Conservation (phyloP, 1,140 invertebrate genomes). For the Maniola jurtina region DNA sequence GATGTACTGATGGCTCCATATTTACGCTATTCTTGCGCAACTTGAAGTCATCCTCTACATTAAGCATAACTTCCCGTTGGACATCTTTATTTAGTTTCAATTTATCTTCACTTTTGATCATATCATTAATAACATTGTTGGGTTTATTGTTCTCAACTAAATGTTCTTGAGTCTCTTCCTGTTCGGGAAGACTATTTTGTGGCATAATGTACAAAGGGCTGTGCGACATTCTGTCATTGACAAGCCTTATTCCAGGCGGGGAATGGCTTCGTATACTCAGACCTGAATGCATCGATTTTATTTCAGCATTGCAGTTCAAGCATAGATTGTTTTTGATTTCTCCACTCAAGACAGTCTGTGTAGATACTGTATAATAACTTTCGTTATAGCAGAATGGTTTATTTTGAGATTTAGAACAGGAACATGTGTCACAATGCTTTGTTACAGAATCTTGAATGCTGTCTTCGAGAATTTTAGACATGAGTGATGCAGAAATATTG, state of each 20-base stretch:
- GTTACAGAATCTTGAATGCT: slow-evolving; percentile 85
- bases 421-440: slow-evolving; percentile 90
- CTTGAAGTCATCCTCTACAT: slow-evolving; percentile 54
- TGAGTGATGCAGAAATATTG: slow-evolving; percentile 93
- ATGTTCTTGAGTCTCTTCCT: slow-evolving; percentile 12
- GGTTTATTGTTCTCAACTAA: slow-evolving; percentile 25
- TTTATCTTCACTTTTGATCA: slow-evolving; percentile 41
- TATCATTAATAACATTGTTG: slow-evolving; percentile 35
- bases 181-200: slow-evolving; percentile 32
- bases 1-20: slow-evolving; percentile 80
- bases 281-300: slow-evolving; percentile 67
- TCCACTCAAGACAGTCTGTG: slow-evolving; percentile 78
- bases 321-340: slow-evolving; percentile 79
- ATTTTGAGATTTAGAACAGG: slow-evolving; percentile 82
- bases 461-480: slow-evolving; percentile 96
- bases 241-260: slow-evolving; percentile 54
- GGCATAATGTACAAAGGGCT: slow-evolving; percentile 58
- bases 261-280: slow-evolving; percentile 64
- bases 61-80: slow-evolving; percentile 45
- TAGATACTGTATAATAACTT: slow-evolving; percentile 80
- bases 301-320: slow-evolving; percentile 79
- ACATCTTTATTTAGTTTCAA: slow-evolving; percentile 34
- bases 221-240: slow-evolving; percentile 56
- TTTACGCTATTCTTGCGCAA: slow-evolving; percentile 54
- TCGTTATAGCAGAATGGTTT: slow-evolving; percentile 81